Base-by-base conservation (phyloP, 2,797 vertebrate genomes). In the Amblyraja radiata region DNA sequence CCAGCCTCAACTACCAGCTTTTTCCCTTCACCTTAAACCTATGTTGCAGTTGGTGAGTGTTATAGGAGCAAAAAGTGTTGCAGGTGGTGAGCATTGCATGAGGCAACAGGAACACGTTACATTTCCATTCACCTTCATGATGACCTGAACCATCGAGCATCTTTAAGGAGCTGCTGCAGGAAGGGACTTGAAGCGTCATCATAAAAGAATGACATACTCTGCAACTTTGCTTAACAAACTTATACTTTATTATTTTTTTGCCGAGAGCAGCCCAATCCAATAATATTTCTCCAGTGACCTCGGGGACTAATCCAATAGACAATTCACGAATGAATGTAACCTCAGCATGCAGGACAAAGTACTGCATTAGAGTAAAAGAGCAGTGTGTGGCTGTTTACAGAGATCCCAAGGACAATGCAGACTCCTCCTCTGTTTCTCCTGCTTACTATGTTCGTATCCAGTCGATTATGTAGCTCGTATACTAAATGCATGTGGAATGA, bases 121-220 rank as follows among this genome's bases (percentile, higher is more conserved):
- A n/a, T 92, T 92, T 92, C 71, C 74, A 92, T 92, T 74, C 90
- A 92, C 90, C 68, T 92, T 92, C 71, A 92, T 92, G 76, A 76
- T 92, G 90, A 74, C 90, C 71, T 92, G 54, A 92, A 76, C 65
- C 90, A 54, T 23, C 58, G 25, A 76, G 71, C 90, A 54, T 92
- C 71, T 92, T 92, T 71, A 74, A 71, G 90, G 90, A 74, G 10
- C 25, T 74, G 71, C 90, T 92, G 36, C 39, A 23, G 36, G 74
- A 92, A 58, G 39, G 25, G 54, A 92, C 71, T 92, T 92, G 71
- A 92, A 92, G 68, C 23, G 25, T 92, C 90, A 76, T 92, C 71
- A 92, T 92, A n/a, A 92, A 92, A 76, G 71, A 92, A 46, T 92
- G 54, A 92, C 90, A 92, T 23, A 92, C 71, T 73, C 71, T 92